Evolutionary conservation across 2,113 vertebrate genomes (phyloP), one percentile per base, ranked within the genome.

Genomic region (Porphyrio hochstetteri): DNA sequence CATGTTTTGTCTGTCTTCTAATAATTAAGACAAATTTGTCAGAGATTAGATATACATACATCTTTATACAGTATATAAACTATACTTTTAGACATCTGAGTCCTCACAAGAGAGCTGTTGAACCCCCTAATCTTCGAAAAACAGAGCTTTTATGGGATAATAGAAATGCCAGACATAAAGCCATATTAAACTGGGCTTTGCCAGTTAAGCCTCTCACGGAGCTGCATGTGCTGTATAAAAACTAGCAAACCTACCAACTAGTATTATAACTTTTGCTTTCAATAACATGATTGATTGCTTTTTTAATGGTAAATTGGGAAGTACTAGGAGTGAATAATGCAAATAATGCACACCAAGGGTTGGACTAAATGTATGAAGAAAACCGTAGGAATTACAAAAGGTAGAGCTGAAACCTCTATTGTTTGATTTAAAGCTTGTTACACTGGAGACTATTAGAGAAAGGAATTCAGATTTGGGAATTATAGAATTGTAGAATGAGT

Each of bases 141-240:
- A 86, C 69, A 92, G 83, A 82, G 65, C 81, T 92, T 21, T 3
- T 29, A 35, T 64, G 36, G 86, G 83, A 86, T 91, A 89, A 95
- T 75, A 84, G 60, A 93, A 95, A 91, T 80, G 77, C 76, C 86
- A 93, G 83, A 90, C 83, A 78, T 84, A 93, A 93, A 97, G 46
- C 72, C 74, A 76, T 95, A 84, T 93, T 95, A 95, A 97, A 97
- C 23, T 28, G 53, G 63, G 75, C 55, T 92, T 90, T 90, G 29
- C 72, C 13, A 3, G 77, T 84, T 91, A 93, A 95, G 69, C 94
- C 67, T 86, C 89, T 93, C 83, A 52, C 68, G 82, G 71, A 88
- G 35, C 57, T 3, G n/a, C 71, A 40, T 61, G n/a, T 69, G 68
- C 56, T 82, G 27, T 94, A 15, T 52, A 71, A 93, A 94, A 95